A percentile compares a stretch with the other conserved stretches of the same genome.
Evolutionary conservation across 2,888 invertebrate species (phyloP).

Genomic region (Lamproptera curius): DNA sequence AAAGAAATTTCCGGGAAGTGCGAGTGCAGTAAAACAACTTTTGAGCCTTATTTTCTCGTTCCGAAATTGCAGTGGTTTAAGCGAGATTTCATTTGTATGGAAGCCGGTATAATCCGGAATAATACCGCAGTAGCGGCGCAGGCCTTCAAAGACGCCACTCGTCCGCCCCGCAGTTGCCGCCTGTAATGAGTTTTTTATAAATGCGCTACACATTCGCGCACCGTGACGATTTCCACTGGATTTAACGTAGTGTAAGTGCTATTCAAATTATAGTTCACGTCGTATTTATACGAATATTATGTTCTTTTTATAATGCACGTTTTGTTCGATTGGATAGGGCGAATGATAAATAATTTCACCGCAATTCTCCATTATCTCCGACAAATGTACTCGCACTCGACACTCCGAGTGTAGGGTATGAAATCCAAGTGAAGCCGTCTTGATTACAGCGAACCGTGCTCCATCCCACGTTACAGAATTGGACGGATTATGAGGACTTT

Average conservation of each 20-base stretch:
- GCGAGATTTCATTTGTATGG: slow-evolving; percentile 77
- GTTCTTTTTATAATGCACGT: slow-evolving; percentile 13
- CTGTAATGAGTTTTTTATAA: slow-evolving; percentile 75
- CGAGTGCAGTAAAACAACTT: slow-evolving; percentile 69
- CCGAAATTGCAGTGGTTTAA: slow-evolving; percentile 76
- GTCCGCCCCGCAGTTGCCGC: slow-evolving; percentile 66
- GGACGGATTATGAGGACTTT: slow-evolving; percentile 77
- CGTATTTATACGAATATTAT: slow-evolving; percentile 2
- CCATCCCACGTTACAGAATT: slow-evolving; percentile 68
- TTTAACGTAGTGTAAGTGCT: slow-evolving; percentile 52
- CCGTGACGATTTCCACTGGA: slow-evolving; percentile 52
- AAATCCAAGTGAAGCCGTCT: slow-evolving; percentile 72
- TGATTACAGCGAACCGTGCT: slow-evolving; percentile 68
- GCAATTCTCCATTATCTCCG: slow-evolving; percentile 35
- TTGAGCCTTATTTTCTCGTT: slow-evolving; percentile 72
- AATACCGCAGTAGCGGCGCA: slow-evolving; percentile 70
- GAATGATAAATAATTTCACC: slow-evolving; percentile 28
- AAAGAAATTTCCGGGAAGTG: slow-evolving; percentile 59
- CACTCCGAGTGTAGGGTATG: slow-evolving; percentile 55
- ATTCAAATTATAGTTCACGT: slow-evolving; percentile 31
- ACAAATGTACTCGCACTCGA: slow-evolving; percentile 45
- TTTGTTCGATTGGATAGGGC: not conserved
- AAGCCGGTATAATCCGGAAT: slow-evolving; percentile 75
- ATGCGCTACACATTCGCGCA: slow-evolving; percentile 71
- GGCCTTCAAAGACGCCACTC: slow-evolving; percentile 76